phyloP scores from a whole-genome alignment of 2,113 vertebrate genomes.

The Cynoglossus semilaevis region DNA sequence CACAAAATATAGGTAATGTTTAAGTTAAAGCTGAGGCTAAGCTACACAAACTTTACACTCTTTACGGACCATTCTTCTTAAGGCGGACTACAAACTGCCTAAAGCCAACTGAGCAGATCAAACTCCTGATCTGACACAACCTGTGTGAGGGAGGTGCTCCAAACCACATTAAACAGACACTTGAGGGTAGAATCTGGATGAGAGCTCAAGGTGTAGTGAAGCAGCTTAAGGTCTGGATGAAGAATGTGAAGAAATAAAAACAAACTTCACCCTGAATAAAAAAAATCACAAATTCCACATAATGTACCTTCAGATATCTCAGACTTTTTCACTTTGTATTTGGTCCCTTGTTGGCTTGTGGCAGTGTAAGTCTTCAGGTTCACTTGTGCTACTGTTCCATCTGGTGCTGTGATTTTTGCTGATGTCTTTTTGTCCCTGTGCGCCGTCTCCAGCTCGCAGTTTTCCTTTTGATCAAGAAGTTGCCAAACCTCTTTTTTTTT shows the following conservation, averaged over 20 bases:
- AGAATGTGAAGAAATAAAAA: background rate
- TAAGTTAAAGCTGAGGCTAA: no score
- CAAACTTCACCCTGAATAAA: no score
- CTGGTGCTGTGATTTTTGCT: background rate
- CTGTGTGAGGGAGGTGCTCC: no score
- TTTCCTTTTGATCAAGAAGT: slow-evolving; percentile 31
- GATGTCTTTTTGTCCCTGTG: background rate
- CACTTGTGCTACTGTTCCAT: background rate
- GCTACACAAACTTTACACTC: no score
- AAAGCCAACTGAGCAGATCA: rapidly evolving
- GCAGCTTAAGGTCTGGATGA: background rate
- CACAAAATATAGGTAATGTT: no score
- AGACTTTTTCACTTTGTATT: slow-evolving; percentile 34
- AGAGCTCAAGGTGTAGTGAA: no score
- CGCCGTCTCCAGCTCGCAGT: slow-evolving; percentile 52
- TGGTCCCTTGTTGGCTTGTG: slow-evolving; percentile 11
- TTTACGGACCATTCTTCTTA: no score
- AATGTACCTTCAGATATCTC: slow-evolving; percentile 9
- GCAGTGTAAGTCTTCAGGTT: slow-evolving; percentile 33
- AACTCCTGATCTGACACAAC: no score
- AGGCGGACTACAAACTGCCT: no score
- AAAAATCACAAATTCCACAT: no score
- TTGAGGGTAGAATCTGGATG: no score
- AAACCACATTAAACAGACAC: no score
- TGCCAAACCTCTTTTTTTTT: slow-evolving; percentile 50